Percentiles rank a stretch among this genome's conserved stretches.
Evolutionary conservation across 2,888 invertebrate species (phyloP).

Genomic region (Glyphotaelius pellucidus): DNA sequence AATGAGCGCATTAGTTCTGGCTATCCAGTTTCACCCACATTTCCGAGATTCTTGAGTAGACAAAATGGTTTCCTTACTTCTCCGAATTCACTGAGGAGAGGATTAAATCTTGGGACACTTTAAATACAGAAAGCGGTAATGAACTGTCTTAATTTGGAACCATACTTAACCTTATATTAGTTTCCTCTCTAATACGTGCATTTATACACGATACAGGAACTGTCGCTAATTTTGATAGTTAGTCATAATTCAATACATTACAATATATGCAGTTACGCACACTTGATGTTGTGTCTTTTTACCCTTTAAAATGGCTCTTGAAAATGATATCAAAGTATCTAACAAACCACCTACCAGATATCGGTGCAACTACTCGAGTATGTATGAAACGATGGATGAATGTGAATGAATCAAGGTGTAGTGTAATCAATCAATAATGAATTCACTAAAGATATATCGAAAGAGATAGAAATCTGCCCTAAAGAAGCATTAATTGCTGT

Average conservation of each 20-base stretch:
- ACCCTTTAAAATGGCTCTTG: no score
- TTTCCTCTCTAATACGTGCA: background rate
- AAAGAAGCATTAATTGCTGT: no score
- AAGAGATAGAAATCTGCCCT: background rate
- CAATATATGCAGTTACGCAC: no score
- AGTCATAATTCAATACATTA: no score
- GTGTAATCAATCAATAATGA: no score
- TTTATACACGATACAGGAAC: background rate
- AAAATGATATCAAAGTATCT: no score
- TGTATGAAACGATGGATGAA: no score
- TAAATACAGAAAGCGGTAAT: background rate
- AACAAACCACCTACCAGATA: no score
- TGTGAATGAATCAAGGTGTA: no score
- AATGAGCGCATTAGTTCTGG: slow-evolving; percentile 11
- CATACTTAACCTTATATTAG: background rate
- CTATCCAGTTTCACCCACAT: slow-evolving; percentile 24
- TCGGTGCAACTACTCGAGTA: background rate
- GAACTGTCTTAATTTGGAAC: background rate
- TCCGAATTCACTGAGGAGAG: background rate
- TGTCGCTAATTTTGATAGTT: no score
- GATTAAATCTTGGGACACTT: background rate
- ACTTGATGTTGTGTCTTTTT: no score
- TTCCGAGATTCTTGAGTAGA: slow-evolving; percentile 8
- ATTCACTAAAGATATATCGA: no score
- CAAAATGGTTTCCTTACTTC: background rate